phyloP scores from a whole-genome alignment of 2,113 vertebrate species.

The Taurulus bubalis region DNA sequence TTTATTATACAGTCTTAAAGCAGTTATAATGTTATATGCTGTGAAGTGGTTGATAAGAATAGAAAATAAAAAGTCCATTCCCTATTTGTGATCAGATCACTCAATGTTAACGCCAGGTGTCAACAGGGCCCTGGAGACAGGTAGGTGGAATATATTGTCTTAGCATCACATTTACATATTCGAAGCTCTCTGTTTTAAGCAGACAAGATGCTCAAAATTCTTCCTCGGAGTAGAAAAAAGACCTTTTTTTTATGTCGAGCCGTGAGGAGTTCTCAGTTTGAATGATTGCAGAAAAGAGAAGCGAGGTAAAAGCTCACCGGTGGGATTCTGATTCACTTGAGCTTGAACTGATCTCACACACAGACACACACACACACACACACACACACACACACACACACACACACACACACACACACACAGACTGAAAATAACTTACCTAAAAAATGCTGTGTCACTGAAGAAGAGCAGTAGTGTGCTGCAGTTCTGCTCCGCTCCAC shows the following conservation, averaged over 20 bases:
- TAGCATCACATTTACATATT: background rate
- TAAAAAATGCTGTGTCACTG: slow-evolving; percentile 56
- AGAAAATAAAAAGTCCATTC: background rate
- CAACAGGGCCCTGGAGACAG: background rate
- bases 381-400: slow-evolving; percentile 10
- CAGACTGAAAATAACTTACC: background rate
- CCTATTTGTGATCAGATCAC: background rate
- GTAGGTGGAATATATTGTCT: background rate
- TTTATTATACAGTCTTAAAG: too few relatives aligned
- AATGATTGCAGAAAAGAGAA: slow-evolving; percentile 10
- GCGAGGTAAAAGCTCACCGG: background rate
- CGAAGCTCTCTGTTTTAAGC: background rate
- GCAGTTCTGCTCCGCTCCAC: slow-evolving; percentile 45
- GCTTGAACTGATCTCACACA: slow-evolving; percentile 1
- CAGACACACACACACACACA: slow-evolving; percentile 2
- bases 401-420: slow-evolving; percentile 1
- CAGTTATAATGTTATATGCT: background rate
- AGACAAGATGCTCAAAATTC: background rate
- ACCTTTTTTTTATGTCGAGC: background rate
- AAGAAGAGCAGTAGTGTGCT: slow-evolving; percentile 20
- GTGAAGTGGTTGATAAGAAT: background rate
- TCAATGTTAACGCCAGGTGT: background rate
- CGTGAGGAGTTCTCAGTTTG: slow-evolving; percentile 6
- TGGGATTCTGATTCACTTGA: slow-evolving; percentile 22
- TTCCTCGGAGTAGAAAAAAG: background rate